Evolutionary conservation across 2,888 invertebrate genomes (phyloP).

Genomic region (Gastracanthus pulcherrimus): DNA sequence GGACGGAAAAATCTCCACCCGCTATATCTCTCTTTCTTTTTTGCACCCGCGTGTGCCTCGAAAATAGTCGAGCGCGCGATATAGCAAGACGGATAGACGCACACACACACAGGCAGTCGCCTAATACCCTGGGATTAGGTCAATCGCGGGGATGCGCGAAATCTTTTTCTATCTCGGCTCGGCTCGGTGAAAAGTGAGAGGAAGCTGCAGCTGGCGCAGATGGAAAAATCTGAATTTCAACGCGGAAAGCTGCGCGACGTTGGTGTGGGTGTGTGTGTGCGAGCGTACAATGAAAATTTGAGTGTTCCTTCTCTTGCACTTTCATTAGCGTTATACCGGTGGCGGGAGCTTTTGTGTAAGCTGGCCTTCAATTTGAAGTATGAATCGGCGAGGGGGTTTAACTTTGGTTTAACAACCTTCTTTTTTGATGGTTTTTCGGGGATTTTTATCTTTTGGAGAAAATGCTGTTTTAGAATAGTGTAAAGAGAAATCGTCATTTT

Average conservation of each 20-base stretch:
- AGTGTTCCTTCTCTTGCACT: not conserved
- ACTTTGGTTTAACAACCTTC: no score
- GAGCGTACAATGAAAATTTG: conserved; percentile 14
- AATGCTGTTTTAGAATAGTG: no score
- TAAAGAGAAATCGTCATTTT: no score
- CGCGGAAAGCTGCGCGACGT: not conserved
- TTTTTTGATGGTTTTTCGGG: no score
- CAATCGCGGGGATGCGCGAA: conserved; percentile 8
- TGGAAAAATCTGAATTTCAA: conserved; percentile 46
- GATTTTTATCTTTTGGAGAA: no score
- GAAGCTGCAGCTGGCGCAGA: not conserved
- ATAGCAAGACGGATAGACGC: not conserved
- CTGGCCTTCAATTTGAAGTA: not conserved
- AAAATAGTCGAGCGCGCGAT: not conserved
- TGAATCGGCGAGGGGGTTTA: no score
- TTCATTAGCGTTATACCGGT: not conserved
- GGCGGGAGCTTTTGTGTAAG: conserved; percentile 6
- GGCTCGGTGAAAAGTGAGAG: not conserved
- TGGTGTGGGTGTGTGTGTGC: no score
- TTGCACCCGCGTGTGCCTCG: not conserved
- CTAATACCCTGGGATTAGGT: conserved; percentile 32
- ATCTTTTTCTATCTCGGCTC: conserved; percentile 16
- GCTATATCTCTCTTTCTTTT: not conserved
- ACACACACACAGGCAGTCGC: no score
- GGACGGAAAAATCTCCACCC: not conserved